phyloP scores from a whole-genome alignment of 2,797 vertebrate genomes.

The Pantherophis alleghaniensis region DNA sequence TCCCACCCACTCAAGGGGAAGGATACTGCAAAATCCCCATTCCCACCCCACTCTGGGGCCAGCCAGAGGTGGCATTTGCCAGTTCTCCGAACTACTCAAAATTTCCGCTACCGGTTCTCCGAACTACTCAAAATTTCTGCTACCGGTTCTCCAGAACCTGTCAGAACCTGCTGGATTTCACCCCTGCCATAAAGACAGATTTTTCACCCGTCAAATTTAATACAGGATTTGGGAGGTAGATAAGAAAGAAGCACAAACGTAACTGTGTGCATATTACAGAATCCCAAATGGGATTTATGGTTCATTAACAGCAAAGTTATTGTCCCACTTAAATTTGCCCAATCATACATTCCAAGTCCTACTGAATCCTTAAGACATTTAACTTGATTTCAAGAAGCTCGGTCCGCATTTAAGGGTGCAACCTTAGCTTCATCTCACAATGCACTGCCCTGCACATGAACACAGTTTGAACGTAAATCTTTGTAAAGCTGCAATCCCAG shows the following conservation, averaged over 20 bases:
- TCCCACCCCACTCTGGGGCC: too few relatives aligned
- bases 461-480: constrained; percentile 26
- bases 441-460: constrained; percentile 37
- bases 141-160: too few relatives aligned
- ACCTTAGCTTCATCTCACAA: constrained; percentile 5
- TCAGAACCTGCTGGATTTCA: too few relatives aligned
- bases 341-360: neutral
- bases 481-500: constrained; percentile 32
- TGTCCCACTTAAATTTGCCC: neutral
- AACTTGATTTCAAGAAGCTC: too few relatives aligned
- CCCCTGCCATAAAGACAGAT: too few relatives aligned
- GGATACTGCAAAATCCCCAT: too few relatives aligned
- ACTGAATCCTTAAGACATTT: neutral
- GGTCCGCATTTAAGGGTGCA: neutral
- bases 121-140: too few relatives aligned
- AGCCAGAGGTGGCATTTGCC: too few relatives aligned
- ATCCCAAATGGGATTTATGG: neutral
- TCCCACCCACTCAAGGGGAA: too few relatives aligned
- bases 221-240: neutral
- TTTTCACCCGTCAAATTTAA: too few relatives aligned
- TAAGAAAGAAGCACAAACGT: neutral
- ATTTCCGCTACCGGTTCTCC: too few relatives aligned
- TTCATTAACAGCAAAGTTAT: neutral
- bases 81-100: too few relatives aligned
- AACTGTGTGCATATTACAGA: neutral